A percentile compares a stretch with the other conserved stretches of the same genome.
These are phyloP conservation scores for Hassar affinis DNA, from an alignment of 2,113 vertebrate species.

Conservation along the genomic window DNA sequence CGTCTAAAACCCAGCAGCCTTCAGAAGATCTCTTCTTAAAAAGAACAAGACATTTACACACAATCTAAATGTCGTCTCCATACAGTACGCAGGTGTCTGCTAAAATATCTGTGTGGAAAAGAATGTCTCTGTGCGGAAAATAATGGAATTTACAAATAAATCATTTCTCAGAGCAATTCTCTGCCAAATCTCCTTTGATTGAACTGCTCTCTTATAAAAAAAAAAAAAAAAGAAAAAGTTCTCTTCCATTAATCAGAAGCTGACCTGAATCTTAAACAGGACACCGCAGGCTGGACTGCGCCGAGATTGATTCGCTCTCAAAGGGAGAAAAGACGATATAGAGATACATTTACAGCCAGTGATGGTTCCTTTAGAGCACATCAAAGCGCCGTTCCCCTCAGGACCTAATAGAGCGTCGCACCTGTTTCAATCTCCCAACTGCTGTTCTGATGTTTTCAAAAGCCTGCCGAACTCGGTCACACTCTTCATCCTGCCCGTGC, in stretches of 20 bases:
- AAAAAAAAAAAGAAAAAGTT: constrained; percentile 9
- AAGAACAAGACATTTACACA: too few relatives aligned
- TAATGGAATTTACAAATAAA: constrained; percentile 9
- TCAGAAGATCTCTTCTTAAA: too few relatives aligned
- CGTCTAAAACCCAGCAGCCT: too few relatives aligned
- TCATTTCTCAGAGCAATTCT: background rate
- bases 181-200: constrained; percentile 18
- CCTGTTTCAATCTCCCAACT: constrained; percentile 73
- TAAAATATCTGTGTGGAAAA: too few relatives aligned
- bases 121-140: too few relatives aligned
- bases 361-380: constrained; percentile 69
- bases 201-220: constrained; percentile 2
- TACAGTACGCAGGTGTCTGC: too few relatives aligned
- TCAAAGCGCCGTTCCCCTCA: constrained; percentile 69
- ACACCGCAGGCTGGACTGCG: constrained; percentile 44
- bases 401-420: constrained; percentile 70
- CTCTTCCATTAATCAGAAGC: constrained; percentile 46
- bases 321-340: constrained; percentile 37
- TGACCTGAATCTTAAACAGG: constrained; percentile 45
- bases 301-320: constrained; percentile 57
- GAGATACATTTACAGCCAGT: constrained; percentile 65
- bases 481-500: constrained; percentile 65
- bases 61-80: too few relatives aligned
- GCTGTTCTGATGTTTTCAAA: constrained; percentile 70
- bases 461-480: constrained; percentile 67